Base-by-base conservation (phyloP, 2,797 vertebrate genomes). In the Strix occidentalis region DNA sequence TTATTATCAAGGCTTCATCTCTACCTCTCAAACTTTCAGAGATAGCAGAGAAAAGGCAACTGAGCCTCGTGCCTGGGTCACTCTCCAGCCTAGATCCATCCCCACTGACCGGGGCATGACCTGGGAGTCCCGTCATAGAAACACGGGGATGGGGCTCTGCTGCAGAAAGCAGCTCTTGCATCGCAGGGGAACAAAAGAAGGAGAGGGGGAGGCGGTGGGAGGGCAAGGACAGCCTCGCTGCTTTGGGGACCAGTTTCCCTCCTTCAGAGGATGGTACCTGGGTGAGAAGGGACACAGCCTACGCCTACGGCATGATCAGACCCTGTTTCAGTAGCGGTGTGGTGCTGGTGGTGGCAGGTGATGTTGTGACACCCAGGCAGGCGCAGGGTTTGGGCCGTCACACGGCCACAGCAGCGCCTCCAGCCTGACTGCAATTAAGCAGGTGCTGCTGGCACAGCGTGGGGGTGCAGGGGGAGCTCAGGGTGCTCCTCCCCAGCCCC, bases 301-400 rank as follows among this genome's bases (percentile, higher is more conserved):
- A 16, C 2, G 3, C 16, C 63, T 11, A 1, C 0, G 2, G 35
- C 54, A n/a, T 2, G 17, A 43, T 7, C 3, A 0, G 11, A 33
- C 43, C 51, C 90, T 11, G 45, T 60, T 46, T 26, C 0, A 0
- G 56, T 4, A 19, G 54, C 0, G 0, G 28, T 31, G 41, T 5
- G 43, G 28, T 31, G 41, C 5, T 43, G 54, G 56, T 43, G 66
- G 19, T 89, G 85, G 31, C 43, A 66, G 39, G n/a, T 6, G 75
- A 10, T 18, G 20, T 29, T 45, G 84, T 66, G 88, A 50, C 48
- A 53, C 9, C n/a, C 51, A 23, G 58, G n/a, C 63, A 70, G 80
- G 46, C 9, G 4, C 19, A 19, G 41, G 46, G 28, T 31, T 85
- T 92, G 71, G 10, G 9, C 14, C 43, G 15, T 33, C 11, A 3